Conservation (phyloP, 2,797 vertebrate genomes). For the Semaprochilodus insignis region DNA sequence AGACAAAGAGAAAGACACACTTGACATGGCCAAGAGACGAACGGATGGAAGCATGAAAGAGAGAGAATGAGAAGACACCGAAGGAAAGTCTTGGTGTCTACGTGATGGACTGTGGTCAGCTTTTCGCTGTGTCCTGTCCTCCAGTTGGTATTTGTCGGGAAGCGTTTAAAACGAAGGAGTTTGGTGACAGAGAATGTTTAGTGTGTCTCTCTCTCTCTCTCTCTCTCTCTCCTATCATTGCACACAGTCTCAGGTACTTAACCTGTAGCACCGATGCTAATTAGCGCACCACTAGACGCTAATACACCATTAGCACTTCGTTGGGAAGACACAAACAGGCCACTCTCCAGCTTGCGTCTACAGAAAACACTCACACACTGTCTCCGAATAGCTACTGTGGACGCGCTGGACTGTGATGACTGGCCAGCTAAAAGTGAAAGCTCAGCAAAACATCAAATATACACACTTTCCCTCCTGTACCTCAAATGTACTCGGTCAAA, state of each 20-base stretch:
- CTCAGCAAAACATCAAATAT: too few relatives aligned
- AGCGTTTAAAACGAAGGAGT: neutral
- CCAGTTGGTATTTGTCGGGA: slow-evolving; percentile 8
- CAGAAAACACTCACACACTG: slow-evolving; percentile 49
- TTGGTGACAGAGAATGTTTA: slow-evolving; percentile 12
- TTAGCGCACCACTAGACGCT: slow-evolving; percentile 64
- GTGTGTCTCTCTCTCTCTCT: neutral
- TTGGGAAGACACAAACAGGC: slow-evolving; percentile 11
- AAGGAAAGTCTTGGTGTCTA: neutral
- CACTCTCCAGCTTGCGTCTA: slow-evolving; percentile 21
- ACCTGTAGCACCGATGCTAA: slow-evolving; percentile 63
- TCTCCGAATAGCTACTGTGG: neutral
- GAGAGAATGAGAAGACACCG: neutral
- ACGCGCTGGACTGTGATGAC: neutral
- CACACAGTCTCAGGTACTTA: slow-evolving; percentile 35
- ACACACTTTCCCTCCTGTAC: neutral
- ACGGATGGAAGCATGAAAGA: slow-evolving; percentile 25
- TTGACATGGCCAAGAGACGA: slow-evolving; percentile 39
- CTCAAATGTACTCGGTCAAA: neutral
- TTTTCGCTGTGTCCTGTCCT: neutral
- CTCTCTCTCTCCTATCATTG: neutral
- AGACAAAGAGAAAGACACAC: slow-evolving; percentile 46
- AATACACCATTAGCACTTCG: slow-evolving; percentile 62
- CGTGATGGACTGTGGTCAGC: neutral
- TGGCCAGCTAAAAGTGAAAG: neutral